These are phyloP conservation scores for Lithophane socia DNA, from an alignment of 2,888 invertebrate species.

Conservation along the genomic window DNA sequence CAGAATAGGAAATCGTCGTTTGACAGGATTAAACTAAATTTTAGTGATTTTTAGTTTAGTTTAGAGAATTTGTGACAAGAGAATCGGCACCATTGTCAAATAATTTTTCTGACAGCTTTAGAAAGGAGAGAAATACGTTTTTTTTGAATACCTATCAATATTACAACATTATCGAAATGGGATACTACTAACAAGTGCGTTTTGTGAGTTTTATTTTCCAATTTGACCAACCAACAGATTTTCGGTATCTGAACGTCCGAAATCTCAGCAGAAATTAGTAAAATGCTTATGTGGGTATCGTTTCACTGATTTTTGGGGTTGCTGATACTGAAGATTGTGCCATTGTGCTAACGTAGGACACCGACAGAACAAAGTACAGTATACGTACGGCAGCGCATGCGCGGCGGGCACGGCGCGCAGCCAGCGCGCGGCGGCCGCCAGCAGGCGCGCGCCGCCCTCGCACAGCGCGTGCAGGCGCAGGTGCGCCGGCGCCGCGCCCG, in stretches of 20 bases:
- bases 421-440: conserved; percentile 98
- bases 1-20: too few relatives aligned
- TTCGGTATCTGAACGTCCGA: neutral
- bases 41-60: too few relatives aligned
- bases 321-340: neutral
- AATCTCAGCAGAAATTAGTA: neutral
- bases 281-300: neutral
- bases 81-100: neutral
- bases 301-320: neutral
- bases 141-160: neutral
- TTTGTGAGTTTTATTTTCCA: neutral
- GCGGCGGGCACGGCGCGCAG: conserved; percentile 96
- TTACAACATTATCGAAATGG: neutral
- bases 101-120: too few relatives aligned
- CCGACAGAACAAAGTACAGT: neutral
- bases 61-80: too few relatives aligned
- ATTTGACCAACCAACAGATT: neutral
- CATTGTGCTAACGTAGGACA: neutral
- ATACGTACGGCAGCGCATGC: conserved; percentile 91
- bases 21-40: too few relatives aligned
- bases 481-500: conserved; percentile 95
- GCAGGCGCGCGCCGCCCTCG: conserved; percentile 97
- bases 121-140: neutral
- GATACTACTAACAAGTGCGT: neutral
- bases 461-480: conserved; percentile 98